phyloP scores from a whole-genome alignment of 2,888 invertebrate genomes.

The Caradrina kadenii region DNA sequence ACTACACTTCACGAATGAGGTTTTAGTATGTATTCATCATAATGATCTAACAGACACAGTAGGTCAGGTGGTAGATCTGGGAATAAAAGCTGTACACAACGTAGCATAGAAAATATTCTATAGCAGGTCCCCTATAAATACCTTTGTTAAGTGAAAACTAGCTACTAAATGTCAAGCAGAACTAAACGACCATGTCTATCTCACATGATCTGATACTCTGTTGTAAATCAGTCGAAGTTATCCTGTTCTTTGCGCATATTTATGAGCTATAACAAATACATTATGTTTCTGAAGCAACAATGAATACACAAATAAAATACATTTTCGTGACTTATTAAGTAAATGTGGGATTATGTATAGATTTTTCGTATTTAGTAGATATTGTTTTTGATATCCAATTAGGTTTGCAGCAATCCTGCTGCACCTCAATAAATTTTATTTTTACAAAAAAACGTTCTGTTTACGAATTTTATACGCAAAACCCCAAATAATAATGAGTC shows the following conservation, averaged over 20 bases:
- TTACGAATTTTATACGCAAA: background rate
- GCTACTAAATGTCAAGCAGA: slow-evolving; percentile 25
- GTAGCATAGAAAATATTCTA: slow-evolving; percentile 5
- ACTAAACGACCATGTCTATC: slow-evolving; percentile 37
- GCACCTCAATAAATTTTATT: background rate
- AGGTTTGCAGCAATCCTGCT: background rate
- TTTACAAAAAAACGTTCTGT: background rate
- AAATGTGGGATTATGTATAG: slow-evolving; percentile 7
- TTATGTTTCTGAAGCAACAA: slow-evolving; percentile 19
- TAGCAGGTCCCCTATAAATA: slow-evolving; percentile 26
- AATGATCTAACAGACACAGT: too few relatives aligned
- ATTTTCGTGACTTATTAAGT: slow-evolving; percentile 1
- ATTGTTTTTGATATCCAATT: background rate
- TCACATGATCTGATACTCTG: slow-evolving; percentile 25
- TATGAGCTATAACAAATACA: slow-evolving; percentile 25
- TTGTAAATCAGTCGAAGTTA: slow-evolving; percentile 39
- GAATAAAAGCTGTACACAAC: too few relatives aligned
- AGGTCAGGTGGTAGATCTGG: too few relatives aligned
- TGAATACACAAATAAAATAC: background rate
- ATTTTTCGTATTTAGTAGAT: background rate
- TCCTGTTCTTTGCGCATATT: slow-evolving; percentile 33
- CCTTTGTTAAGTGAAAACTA: slow-evolving; percentile 31
- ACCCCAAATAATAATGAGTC: background rate
- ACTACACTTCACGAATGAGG: too few relatives aligned
- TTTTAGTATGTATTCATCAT: too few relatives aligned